These are phyloP conservation scores for Battus philenor DNA, from an alignment of 1,140 invertebrate species.

Conservation along the genomic window DNA sequence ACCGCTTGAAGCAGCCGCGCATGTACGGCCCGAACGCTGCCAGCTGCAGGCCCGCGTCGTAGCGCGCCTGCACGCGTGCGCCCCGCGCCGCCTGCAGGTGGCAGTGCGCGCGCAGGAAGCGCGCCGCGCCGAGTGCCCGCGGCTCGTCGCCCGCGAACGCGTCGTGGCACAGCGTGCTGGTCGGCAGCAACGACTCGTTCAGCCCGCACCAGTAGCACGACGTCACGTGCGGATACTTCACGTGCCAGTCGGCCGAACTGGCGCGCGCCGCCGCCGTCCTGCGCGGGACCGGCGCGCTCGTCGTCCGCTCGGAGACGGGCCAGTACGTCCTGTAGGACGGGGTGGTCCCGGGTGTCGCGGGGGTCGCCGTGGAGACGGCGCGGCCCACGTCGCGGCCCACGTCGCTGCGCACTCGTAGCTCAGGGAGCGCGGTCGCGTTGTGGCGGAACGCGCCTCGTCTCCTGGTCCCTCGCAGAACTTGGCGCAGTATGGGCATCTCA, in stretches of 20 bases:
- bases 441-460: neutral
- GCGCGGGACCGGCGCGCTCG: neutral
- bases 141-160: neutral
- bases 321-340: too few relatives aligned
- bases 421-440: neutral
- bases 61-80: neutral
- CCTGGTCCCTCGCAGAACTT: neutral
- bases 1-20: slow-evolving; percentile 5
- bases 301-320: neutral
- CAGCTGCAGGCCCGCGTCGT: neutral
- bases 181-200: neutral
- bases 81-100: neutral
- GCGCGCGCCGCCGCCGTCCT: neutral
- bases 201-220: slow-evolving; percentile 10
- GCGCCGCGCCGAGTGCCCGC: neutral
- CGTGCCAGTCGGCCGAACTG: neutral
- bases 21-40: slow-evolving; percentile 6
- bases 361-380: too few relatives aligned
- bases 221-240: neutral
- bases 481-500: slow-evolving; percentile 1
- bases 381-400: too few relatives aligned
- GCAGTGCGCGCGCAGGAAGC: slow-evolving; percentile 10
- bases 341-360: too few relatives aligned
- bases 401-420: too few relatives aligned
- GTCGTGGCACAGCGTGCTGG: neutral